Evolutionary conservation across 2,888 invertebrate species (phyloP).

Genomic region (Chymomyza caudatula): DNA sequence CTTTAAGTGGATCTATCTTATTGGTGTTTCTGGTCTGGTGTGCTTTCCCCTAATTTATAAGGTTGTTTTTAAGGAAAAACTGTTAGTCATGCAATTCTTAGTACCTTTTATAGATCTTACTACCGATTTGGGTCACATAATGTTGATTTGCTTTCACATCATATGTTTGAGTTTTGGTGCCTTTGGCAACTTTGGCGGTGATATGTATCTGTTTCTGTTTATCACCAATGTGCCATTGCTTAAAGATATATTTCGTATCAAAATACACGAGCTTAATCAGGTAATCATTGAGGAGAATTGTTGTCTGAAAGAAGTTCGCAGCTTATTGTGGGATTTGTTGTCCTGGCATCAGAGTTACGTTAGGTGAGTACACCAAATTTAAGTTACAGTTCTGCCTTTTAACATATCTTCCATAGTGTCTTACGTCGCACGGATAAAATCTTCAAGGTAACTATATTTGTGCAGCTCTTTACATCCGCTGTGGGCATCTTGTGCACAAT

Average conservation of each 20-base stretch:
- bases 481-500: constrained; percentile 28
- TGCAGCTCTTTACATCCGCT: constrained; percentile 28
- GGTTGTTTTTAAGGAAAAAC: constrained; percentile 32
- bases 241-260: constrained; percentile 54
- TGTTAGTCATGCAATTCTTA: constrained; percentile 52
- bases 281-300: constrained; percentile 3
- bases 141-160: constrained; percentile 34
- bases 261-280: constrained; percentile 52
- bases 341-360: constrained; percentile 64
- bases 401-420: constrained; percentile 16
- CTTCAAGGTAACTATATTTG: constrained; percentile 33
- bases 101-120: constrained; percentile 53
- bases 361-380: too few species aligned
- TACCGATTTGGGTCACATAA: constrained; percentile 37
- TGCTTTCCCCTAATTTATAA: constrained; percentile 36
- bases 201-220: constrained; percentile 61
- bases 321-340: constrained; percentile 41
- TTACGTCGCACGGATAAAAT: constrained; percentile 10
- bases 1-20: constrained; percentile 29
- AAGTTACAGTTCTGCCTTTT: too few species aligned
- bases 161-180: constrained; percentile 39
- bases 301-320: constrained; percentile 6
- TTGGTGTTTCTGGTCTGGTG: background rate
- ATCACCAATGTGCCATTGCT: constrained; percentile 55
- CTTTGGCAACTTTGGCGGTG: constrained; percentile 62